These are phyloP conservation scores for Drusus annulatus DNA, from an alignment of 1,140 invertebrate genomes.

Conservation along the genomic window DNA sequence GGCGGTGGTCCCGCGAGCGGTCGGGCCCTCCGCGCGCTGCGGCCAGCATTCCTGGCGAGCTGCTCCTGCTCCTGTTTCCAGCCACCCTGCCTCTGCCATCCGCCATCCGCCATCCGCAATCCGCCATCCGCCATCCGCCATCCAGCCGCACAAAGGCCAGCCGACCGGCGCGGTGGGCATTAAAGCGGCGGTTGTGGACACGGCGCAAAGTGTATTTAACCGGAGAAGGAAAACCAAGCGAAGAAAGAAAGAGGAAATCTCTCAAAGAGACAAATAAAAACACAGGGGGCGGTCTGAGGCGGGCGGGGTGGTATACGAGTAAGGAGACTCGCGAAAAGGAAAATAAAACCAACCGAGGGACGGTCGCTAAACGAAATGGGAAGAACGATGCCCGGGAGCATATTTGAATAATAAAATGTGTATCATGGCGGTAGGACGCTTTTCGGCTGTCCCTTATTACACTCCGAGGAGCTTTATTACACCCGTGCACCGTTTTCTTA, in stretches of 20 bases:
- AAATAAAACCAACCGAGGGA: conserved; percentile 1
- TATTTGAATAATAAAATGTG: conserved; percentile 33
- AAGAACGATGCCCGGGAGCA: conserved; percentile 29
- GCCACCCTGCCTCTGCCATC: too few species aligned
- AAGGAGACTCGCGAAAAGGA: conserved; percentile 25
- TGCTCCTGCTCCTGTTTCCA: neutral
- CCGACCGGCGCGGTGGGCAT: neutral
- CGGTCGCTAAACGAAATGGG: neutral
- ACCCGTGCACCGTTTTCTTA: neutral
- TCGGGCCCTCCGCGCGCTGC: too few species aligned
- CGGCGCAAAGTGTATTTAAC: conserved; percentile 17
- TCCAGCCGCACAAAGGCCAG: conserved; percentile 9
- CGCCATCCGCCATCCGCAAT: neutral
- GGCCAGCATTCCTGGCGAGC: conserved; percentile 14
- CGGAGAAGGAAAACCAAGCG: conserved; percentile 7
- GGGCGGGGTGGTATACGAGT: neutral
- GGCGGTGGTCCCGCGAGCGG: neutral
- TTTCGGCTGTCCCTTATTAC: neutral
- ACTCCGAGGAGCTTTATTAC: neutral
- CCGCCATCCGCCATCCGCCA: neutral
- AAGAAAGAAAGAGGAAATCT: conserved; percentile 9
- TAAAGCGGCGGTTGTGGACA: conserved; percentile 27
- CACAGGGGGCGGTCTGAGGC: conserved; percentile 2
- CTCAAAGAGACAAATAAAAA: conserved; percentile 23
- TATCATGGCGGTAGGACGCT: neutral